Conservation (phyloP, 2,888 invertebrate genomes). For the Eilema depressum region DNA sequence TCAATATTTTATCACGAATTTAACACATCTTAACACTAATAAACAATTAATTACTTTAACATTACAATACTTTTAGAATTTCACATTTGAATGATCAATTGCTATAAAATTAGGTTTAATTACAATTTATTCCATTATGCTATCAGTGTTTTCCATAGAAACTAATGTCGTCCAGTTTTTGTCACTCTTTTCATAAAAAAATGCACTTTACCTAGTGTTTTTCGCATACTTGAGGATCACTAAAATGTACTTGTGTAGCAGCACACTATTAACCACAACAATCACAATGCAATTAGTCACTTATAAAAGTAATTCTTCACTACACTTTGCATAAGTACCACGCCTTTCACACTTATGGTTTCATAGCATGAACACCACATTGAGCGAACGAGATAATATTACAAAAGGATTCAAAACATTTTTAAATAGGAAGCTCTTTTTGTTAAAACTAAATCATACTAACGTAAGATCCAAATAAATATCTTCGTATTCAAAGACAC, state of each 20-base stretch:
- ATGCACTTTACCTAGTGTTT: conserved; percentile 52
- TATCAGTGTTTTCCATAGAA: conserved; percentile 61
- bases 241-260: conserved; percentile 54
- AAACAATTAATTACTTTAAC: conserved; percentile 76
- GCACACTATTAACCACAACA: conserved; percentile 56
- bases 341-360: conserved; percentile 30
- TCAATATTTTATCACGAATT: conserved; percentile 78
- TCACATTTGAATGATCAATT: conserved; percentile 68
- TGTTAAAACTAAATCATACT: conserved; percentile 39
- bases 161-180: conserved; percentile 57
- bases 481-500: conserved; percentile 28
- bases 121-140: conserved; percentile 61
- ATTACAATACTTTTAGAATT: conserved; percentile 78
- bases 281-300: conserved; percentile 50
- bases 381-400: conserved; percentile 64
- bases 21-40: conserved; percentile 77
- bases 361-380: conserved; percentile 28
- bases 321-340: conserved; percentile 25
- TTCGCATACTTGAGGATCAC: conserved; percentile 59
- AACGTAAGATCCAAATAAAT: not conserved
- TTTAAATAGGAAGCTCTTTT: conserved; percentile 64
- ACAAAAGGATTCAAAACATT: conserved; percentile 49
- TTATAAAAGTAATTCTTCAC: conserved; percentile 50
- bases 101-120: conserved; percentile 62
- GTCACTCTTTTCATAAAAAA: conserved; percentile 47